Percentiles rank a stretch among this genome's conserved stretches.
phyloP scores from a whole-genome alignment of 2,888 invertebrate genomes.

The Doris montereyensis region DNA sequence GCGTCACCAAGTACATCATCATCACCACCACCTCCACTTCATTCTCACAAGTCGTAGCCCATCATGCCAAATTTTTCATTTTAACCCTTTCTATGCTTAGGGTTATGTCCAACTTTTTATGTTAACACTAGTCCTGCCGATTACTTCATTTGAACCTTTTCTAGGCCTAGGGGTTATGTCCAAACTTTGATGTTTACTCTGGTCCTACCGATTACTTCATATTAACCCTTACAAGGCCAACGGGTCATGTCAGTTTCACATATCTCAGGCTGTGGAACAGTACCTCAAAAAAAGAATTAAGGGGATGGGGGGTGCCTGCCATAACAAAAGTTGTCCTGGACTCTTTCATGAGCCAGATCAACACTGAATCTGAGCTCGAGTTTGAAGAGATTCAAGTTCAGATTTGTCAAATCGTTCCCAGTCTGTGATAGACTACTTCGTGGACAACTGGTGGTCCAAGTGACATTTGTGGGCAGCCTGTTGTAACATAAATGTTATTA shows the following conservation, averaged over 20 bases:
- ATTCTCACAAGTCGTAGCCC: no score
- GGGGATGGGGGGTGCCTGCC: neutral
- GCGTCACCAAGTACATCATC: no score
- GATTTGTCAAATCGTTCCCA: constrained; percentile 1
- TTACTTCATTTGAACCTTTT: no score
- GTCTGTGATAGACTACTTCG: constrained; percentile 11
- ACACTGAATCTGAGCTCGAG: neutral
- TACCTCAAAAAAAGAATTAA: neutral
- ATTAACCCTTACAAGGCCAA: no score
- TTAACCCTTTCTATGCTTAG: no score
- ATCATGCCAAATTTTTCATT: no score
- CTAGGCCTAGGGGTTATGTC: no score
- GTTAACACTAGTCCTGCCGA: no score
- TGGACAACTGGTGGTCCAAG: constrained; percentile 20
- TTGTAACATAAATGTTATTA: constrained; percentile 4
- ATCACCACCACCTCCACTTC: no score
- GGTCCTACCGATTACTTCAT: no score
- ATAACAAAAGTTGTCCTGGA: neutral
- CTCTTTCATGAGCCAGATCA: constrained; percentile 1
- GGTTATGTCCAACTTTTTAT: no score
- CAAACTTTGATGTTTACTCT: no score
- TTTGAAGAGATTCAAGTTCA: neutral
- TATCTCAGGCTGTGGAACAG: neutral
- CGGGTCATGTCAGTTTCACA: constrained; percentile 23
- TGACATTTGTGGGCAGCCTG: constrained; percentile 4